Base-by-base conservation (phyloP, 2,888 invertebrate species). In the Heteropelma amictum region DNA sequence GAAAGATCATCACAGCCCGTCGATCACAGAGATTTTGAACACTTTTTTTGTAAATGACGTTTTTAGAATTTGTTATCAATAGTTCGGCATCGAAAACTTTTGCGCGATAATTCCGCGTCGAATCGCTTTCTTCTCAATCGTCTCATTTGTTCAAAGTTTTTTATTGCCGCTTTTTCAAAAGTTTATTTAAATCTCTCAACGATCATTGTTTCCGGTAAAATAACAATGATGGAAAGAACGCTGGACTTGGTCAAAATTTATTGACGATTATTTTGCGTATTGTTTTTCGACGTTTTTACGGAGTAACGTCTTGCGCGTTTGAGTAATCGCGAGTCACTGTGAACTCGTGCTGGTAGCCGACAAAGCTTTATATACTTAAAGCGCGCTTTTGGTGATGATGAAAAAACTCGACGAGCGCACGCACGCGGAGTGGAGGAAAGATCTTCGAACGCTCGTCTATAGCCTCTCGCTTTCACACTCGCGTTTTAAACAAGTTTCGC, bases 331-430 rank as follows among this genome's bases (percentile, higher is more conserved):
- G 72, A 67, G 54, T 3, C 47, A 72, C 67, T 75, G 77, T 82
- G 82, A 79, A 82, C 82, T 84, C 76, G 73, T 80, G 77, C 74
- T 77, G 76, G 77, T 67, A 73, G 70, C 76, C 60, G 74, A 51
- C 64, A 77, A 79, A 81, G 83, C 81, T 84, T 86, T 86, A 86
- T 86, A 86, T 83, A 82, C 14, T n/a, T 80, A 80, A 82, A 81
- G 74, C 71, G 71, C 38, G 69, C 83, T 84, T 84, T 82, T 68
- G 82, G 79, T 77, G 78, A 77, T 73, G 67, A 67, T 67, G 71
- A 69, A 65, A 70, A 60, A 70, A 49, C 54, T 49, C 64, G 60
- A 26, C 19, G 49, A 56, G 23, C 53, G 74, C 65, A 60, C 77
- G 61, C 58, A 33, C 47, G 19, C 8, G 17, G 40, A 54, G 56